Conservation (phyloP, 2,888 invertebrate species). For the Creontiades dilutus region DNA sequence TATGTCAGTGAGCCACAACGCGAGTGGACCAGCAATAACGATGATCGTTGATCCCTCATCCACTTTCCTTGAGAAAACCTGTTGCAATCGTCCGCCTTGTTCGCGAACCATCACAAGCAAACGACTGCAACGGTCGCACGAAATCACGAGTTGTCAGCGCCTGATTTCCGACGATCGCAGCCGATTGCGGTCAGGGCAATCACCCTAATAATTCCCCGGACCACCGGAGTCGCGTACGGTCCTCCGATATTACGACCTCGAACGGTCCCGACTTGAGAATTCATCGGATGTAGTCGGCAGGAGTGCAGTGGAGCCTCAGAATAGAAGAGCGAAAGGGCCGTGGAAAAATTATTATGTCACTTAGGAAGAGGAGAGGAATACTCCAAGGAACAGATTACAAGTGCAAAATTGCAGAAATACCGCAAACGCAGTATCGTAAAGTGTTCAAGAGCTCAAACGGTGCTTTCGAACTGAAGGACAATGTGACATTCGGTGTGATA, state of each 20-base stretch:
- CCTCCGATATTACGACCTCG: neutral
- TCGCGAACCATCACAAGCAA: neutral
- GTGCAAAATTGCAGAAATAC: too few relatives aligned
- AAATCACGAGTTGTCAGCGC: slow-evolving; percentile 4
- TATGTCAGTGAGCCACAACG: neutral
- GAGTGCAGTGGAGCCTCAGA: too few relatives aligned
- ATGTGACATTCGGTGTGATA: too few relatives aligned
- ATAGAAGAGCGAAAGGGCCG: too few relatives aligned
- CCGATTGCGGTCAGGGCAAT: slow-evolving; percentile 3
- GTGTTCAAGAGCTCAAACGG: too few relatives aligned
- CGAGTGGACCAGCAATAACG: neutral
- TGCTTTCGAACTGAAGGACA: too few relatives aligned
- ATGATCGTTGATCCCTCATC: neutral
- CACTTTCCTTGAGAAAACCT: neutral
- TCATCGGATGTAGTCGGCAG: neutral
- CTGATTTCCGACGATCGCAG: neutral
- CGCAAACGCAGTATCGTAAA: too few relatives aligned
- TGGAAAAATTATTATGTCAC: too few relatives aligned
- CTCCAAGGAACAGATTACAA: too few relatives aligned
- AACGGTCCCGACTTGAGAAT: neutral
- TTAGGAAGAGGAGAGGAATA: too few relatives aligned
- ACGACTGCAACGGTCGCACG: slow-evolving; percentile 19
- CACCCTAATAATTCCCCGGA: slow-evolving; percentile 1
- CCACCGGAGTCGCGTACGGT: slow-evolving; percentile 18
- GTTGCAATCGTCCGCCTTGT: neutral